Conservation (phyloP, 2,797 vertebrate genomes). For the Eospalax fontanierii region DNA sequence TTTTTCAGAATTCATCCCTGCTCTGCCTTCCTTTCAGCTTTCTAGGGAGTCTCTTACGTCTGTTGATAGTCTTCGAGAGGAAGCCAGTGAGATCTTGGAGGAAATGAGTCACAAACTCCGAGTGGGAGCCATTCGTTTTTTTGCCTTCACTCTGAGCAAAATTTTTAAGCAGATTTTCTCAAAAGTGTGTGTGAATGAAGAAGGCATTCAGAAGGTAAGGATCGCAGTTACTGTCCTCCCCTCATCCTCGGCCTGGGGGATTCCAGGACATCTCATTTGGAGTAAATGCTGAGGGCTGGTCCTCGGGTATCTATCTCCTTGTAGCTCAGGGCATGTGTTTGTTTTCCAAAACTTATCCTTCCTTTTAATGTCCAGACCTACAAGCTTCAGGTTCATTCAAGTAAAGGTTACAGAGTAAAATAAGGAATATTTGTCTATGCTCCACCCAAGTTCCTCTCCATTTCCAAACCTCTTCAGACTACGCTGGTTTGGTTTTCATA, state of each 20-base stretch:
- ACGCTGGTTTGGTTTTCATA: background rate
- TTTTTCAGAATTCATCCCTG: background rate
- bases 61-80: conserved; percentile 91
- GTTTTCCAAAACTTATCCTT: background rate
- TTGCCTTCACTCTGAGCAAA: conserved; percentile 95
- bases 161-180: conserved; percentile 96
- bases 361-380: background rate
- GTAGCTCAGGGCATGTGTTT: background rate
- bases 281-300: background rate
- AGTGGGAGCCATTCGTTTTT: conserved; percentile 95
- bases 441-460: background rate
- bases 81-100: conserved; percentile 94
- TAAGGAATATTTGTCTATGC: background rate
- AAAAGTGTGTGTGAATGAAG: conserved; percentile 96
- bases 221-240: background rate
- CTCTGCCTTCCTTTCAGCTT: conserved; percentile 89
- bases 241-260: background rate
- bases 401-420: background rate
- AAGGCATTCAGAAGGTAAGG: conserved; percentile 98
- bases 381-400: background rate
- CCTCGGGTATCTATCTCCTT: background rate
- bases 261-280: background rate
- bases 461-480: background rate
- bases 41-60: conserved; percentile 92
- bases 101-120: conserved; percentile 97